Percentiles rank a stretch among this genome's conserved stretches.
These are phyloP conservation scores for Sebastes baramenuke DNA, from an alignment of 2,797 vertebrate genomes.

Conservation along the genomic window DNA sequence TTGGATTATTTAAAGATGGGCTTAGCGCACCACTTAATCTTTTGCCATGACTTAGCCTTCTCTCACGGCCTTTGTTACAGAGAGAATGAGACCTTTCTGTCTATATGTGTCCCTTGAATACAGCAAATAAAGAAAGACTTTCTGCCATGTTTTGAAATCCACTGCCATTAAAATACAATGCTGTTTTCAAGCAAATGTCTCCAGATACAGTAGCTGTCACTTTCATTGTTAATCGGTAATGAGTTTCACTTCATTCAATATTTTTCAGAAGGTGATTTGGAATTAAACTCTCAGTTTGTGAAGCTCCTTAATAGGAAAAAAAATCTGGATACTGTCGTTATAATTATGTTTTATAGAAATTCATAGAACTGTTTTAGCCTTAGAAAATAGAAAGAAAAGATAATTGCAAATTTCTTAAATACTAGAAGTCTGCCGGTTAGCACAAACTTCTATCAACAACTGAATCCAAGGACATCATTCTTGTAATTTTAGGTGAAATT, in stretches of 20 bases:
- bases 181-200: background rate
- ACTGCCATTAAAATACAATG: background rate
- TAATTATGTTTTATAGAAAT: background rate
- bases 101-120: background rate
- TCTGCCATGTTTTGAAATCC: background rate
- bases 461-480: background rate
- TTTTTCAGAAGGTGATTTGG: conserved; percentile 1
- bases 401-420: background rate
- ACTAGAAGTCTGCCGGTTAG: background rate
- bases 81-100: conserved; percentile 19
- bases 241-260: background rate
- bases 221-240: background rate
- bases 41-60: conserved; percentile 38
- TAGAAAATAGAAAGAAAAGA: background rate
- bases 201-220: background rate
- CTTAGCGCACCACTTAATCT: conserved; percentile 53
- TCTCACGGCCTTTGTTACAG: conserved; percentile 31
- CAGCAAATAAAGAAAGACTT: background rate
- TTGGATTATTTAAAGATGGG: conserved; percentile 67
- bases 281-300: background rate
- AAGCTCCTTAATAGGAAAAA: background rate
- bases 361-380: background rate
- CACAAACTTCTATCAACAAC: background rate
- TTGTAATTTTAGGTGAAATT: background rate
- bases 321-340: background rate